phyloP scores from a whole-genome alignment of 2,113 vertebrate genomes.

The Seriola aureovittata region DNA sequence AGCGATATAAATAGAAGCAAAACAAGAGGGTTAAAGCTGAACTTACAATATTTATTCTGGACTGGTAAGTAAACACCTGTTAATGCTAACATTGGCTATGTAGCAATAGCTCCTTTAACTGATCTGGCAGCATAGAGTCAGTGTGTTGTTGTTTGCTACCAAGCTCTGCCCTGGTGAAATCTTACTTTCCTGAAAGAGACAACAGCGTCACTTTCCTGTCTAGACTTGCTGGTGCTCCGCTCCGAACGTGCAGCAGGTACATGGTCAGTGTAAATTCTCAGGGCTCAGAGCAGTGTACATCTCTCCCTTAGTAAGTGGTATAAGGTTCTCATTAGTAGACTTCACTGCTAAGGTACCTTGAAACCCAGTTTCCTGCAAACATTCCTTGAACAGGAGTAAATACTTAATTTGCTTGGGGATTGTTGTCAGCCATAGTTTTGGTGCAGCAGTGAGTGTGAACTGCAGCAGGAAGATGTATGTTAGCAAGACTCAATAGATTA shows the following conservation, averaged over 20 bases:
- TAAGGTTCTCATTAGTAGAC: background rate
- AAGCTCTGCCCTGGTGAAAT: background rate
- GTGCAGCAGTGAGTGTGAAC: background rate
- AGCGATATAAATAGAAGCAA: no score
- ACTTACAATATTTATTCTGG: no score
- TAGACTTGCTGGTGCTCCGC: background rate
- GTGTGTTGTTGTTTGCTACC: background rate
- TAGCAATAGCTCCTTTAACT: background rate
- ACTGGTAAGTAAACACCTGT: no score
- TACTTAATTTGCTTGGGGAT: background rate
- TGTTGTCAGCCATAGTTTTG: background rate
- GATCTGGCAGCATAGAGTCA: background rate
- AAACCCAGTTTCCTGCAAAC: background rate
- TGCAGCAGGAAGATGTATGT: background rate
- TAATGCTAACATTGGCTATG: no score
- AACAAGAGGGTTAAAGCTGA: no score
- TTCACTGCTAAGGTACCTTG: background rate
- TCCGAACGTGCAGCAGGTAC: background rate
- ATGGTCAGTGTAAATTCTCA: background rate
- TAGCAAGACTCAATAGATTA: background rate
- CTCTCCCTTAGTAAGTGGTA: background rate
- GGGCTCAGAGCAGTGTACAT: no score
- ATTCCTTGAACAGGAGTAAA: background rate
- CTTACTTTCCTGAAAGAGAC: background rate
- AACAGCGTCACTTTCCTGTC: background rate